Percentiles rank a stretch among this genome's conserved stretches.
These are phyloP conservation scores for Heliconius erato DNA, from an alignment of 2,888 invertebrate genomes.

Conservation along the genomic window DNA sequence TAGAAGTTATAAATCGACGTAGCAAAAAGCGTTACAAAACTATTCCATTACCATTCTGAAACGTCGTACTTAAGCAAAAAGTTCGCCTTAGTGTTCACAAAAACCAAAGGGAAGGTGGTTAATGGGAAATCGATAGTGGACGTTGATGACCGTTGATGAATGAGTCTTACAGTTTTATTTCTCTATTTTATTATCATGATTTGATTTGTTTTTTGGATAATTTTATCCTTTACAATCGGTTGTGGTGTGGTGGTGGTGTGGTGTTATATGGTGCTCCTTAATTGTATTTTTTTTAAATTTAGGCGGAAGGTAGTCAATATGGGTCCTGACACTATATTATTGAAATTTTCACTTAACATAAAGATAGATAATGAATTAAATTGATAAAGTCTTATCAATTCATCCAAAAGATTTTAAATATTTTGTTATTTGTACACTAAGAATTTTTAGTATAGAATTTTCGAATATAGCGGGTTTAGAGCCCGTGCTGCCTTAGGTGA, in stretches of 20 bases:
- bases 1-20: slow-evolving; percentile 2
- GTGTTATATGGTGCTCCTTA: not conserved
- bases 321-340: not conserved
- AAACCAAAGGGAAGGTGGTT: slow-evolving; percentile 64
- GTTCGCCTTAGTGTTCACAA: slow-evolving; percentile 48
- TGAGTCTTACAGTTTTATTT: slow-evolving; percentile 40
- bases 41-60: slow-evolving; percentile 40
- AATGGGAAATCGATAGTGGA: slow-evolving; percentile 75
- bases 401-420: no score
- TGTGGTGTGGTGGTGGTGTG: no score
- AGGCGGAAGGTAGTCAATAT: no score
- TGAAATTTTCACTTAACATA: no score
- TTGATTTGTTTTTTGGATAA: not conserved
- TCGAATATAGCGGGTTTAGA: not conserved
- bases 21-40: slow-evolving; percentile 27
- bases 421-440: no score
- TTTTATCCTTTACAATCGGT: not conserved
- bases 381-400: no score
- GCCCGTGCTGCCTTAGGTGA: not conserved
- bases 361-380: no score
- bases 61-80: slow-evolving; percentile 48
- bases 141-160: slow-evolving; percentile 49
- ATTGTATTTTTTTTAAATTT: not conserved
- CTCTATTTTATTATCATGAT: not conserved
- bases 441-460: not conserved